A percentile compares a stretch with the other conserved stretches of the same genome.
Conservation (phyloP, 1,140 invertebrate genomes). For the Halictus rubicundus region DNA sequence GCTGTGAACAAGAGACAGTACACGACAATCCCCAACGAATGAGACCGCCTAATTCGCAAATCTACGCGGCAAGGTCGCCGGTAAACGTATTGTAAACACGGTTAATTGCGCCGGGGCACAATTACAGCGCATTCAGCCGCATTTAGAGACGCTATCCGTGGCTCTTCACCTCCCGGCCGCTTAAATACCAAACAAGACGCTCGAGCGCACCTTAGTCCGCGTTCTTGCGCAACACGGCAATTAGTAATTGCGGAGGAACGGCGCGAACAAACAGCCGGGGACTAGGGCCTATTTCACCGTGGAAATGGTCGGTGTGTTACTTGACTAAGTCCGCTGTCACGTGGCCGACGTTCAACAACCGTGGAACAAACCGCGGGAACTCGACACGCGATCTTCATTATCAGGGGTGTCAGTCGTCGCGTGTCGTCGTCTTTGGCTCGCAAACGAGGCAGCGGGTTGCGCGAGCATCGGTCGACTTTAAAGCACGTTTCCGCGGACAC, state of each 20-base stretch:
- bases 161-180: not conserved
- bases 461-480: not conserved
- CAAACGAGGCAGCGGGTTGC: conserved; percentile 3
- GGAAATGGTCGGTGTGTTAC: not conserved
- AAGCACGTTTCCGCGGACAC: not conserved
- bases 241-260: not conserved
- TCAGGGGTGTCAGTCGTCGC: not conserved
- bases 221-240: conserved; percentile 1
- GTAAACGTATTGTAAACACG: no score
- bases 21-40: no score
- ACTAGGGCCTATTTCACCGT: not conserved
- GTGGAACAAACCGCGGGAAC: not conserved
- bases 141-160: no score
- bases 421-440: not conserved
- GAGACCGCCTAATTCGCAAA: no score
- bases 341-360: not conserved
- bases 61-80: no score
- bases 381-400: conserved; percentile 29
- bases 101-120: no score
- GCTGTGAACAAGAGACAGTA: no score
- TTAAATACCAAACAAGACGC: not conserved
- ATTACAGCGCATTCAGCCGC: no score
- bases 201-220: not conserved
- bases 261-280: not conserved
- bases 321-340: not conserved